phyloP scores from a whole-genome alignment of 1,140 invertebrate species.

The Drosophila teissieri region DNA sequence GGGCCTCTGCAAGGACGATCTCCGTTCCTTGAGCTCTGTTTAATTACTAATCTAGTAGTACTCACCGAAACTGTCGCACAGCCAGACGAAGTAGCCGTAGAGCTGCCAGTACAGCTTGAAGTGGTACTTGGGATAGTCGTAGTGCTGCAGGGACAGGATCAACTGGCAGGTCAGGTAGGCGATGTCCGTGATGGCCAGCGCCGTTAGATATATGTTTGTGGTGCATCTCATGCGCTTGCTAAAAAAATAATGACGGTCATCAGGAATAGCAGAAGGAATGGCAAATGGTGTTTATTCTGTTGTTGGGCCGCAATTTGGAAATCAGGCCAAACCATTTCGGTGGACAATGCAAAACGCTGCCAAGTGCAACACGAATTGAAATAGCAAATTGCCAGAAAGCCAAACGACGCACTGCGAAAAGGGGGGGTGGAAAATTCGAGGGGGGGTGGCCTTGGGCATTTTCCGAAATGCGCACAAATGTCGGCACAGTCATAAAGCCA shows the following conservation, averaged over 20 bases:
- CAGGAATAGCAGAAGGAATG: slow-evolving; percentile 43
- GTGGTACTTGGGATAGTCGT: slow-evolving; percentile 85
- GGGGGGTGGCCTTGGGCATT: slow-evolving; percentile 12
- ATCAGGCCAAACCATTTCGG: slow-evolving; percentile 44
- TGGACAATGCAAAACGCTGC: slow-evolving; percentile 42
- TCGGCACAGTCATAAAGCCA: slow-evolving; percentile 65
- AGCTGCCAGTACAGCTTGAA: slow-evolving; percentile 66
- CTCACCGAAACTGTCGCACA: slow-evolving; percentile 74
- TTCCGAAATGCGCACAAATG: slow-evolving; percentile 51
- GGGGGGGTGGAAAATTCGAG: neutral
- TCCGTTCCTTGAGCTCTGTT: neutral
- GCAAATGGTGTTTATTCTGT: slow-evolving; percentile 21
- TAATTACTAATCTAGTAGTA: neutral
- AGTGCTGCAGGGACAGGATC: slow-evolving; percentile 88
- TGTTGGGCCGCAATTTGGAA: slow-evolving; percentile 26
- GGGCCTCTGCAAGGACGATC: neutral
- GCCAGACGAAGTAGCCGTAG: slow-evolving; percentile 73
- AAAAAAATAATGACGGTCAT: neutral
- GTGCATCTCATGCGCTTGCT: slow-evolving; percentile 90
- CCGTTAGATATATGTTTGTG: slow-evolving; percentile 91
- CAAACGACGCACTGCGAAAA: neutral
- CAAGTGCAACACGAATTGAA: slow-evolving; percentile 74
- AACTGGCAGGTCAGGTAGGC: slow-evolving; percentile 89
- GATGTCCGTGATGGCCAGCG: slow-evolving; percentile 90
- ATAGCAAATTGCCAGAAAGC: slow-evolving; percentile 57